Evolutionary conservation across 1,140 invertebrate species (phyloP), one percentile per base, ranked within the genome.

Genomic region (Gryllus bimaculatus): DNA sequence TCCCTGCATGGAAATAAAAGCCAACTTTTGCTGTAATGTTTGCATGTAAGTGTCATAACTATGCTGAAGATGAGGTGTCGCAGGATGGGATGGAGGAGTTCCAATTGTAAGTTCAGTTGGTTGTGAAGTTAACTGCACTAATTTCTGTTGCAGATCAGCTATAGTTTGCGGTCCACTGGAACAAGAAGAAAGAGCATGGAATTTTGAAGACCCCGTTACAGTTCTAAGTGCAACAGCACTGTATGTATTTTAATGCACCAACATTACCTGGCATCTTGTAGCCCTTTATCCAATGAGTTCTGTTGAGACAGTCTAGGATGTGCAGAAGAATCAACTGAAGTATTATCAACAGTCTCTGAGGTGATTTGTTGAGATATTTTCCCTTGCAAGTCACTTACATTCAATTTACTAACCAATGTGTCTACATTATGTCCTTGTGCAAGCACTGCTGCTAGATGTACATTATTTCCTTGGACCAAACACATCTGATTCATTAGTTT

Each of bases 11-110:
- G 87, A 86, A 54, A 89, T 88, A 47, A 87, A 88, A 20, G 88
- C 88, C 13, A 90, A 80, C 83, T 90, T 90, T 76, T 91, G 89
- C 80, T 91, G 90, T 10, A 91, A 85, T 81, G 85, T 88, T 82
- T 89, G 87, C 85, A 90, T 88, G 76, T 91, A 90, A 0, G 85
- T 83, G 76, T 90, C 89, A 81, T 90, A 88, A 18, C 83, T 83
- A 78, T 87, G 87, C 76, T 86, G 85, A 47, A 84, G 83, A 80
- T 89, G 87, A 8, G 90, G 90, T 0, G 90, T 91, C 8, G 89
- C 86, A 20, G 89, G 89, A 82, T 90, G 89, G 82, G 83, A 88
- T 85, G 82, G 88, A 18, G 81, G 87, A 74, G 88, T 89, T 39
- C 84, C 85, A 66, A 66, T 66, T 54, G 86, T 84, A 47, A 85